A percentile compares a stretch with the other conserved stretches of the same genome.
phyloP scores from a whole-genome alignment of 2,797 vertebrate species.

The Malurus splendens region DNA sequence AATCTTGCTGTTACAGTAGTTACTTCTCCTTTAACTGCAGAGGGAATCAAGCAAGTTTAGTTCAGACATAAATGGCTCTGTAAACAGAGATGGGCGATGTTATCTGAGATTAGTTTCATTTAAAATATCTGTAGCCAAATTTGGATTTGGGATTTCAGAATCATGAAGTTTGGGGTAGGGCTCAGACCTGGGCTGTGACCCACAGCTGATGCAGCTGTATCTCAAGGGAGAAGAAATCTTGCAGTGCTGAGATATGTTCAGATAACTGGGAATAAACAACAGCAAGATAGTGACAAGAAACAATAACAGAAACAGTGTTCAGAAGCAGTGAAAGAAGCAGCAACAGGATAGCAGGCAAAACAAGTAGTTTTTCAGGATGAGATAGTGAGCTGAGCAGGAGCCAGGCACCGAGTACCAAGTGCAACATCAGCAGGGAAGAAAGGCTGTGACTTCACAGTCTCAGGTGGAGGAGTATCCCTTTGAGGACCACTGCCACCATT shows the following conservation, averaged over 20 bases:
- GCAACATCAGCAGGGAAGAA: neutral
- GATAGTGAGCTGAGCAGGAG: neutral
- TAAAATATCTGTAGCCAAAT: neutral
- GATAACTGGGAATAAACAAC: neutral
- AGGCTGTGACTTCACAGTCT: neutral
- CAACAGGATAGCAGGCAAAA: neutral
- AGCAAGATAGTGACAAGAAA: neutral
- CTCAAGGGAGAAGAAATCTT: neutral
- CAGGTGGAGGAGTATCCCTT: neutral
- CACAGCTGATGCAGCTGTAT: neutral
- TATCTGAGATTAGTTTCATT: neutral
- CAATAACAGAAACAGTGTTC: neutral
- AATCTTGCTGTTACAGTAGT: neutral
- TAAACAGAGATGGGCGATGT: neutral
- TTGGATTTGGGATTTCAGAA: neutral
- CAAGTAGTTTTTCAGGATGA: neutral
- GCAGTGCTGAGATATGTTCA: neutral
- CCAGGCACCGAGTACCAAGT: neutral
- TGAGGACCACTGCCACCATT: neutral
- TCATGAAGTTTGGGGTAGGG: neutral
- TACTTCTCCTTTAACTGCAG: neutral
- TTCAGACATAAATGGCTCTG: neutral
- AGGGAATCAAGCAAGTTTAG: neutral
- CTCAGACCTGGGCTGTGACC: neutral
- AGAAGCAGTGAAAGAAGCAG: neutral